Evolutionary conservation across 2,888 invertebrate species (phyloP).

Genomic region (Keiferia lycopersicella): DNA sequence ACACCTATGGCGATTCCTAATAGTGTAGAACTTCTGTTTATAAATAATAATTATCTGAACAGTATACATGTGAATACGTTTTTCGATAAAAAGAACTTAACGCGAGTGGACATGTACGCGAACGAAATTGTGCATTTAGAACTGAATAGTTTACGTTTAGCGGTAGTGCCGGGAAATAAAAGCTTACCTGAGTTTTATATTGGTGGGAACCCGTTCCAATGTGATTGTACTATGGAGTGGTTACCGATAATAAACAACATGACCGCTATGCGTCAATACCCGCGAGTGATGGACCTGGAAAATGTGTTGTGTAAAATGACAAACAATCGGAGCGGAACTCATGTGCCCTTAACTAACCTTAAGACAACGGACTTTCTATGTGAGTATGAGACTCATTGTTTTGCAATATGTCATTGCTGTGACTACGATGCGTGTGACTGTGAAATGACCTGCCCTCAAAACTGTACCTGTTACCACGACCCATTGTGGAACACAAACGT

Average conservation of each 20-base stretch:
- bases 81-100: constrained; percentile 90
- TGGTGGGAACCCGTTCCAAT: constrained; percentile 96
- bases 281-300: constrained; percentile 93
- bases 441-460: constrained; percentile 97
- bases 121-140: constrained; percentile 92
- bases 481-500: constrained; percentile 96
- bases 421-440: constrained; percentile 98
- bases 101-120: constrained; percentile 94
- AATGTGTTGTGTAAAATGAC: constrained; percentile 94
- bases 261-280: constrained; percentile 90
- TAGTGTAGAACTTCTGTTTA: constrained; percentile 92
- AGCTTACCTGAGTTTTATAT: constrained; percentile 93
- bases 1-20: constrained; percentile 93
- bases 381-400: constrained; percentile 95
- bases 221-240: constrained; percentile 98
- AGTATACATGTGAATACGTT: constrained; percentile 92
- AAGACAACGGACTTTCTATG: constrained; percentile 93
- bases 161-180: constrained; percentile 87
- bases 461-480: constrained; percentile 97
- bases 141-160: constrained; percentile 88
- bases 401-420: constrained; percentile 97
- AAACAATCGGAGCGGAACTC: constrained; percentile 89
- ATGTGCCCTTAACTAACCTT: constrained; percentile 88
- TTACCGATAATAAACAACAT: constrained; percentile 93
- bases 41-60: constrained; percentile 93